phyloP scores from a whole-genome alignment of 2,113 vertebrate species.

The Trichechus manatus region DNA sequence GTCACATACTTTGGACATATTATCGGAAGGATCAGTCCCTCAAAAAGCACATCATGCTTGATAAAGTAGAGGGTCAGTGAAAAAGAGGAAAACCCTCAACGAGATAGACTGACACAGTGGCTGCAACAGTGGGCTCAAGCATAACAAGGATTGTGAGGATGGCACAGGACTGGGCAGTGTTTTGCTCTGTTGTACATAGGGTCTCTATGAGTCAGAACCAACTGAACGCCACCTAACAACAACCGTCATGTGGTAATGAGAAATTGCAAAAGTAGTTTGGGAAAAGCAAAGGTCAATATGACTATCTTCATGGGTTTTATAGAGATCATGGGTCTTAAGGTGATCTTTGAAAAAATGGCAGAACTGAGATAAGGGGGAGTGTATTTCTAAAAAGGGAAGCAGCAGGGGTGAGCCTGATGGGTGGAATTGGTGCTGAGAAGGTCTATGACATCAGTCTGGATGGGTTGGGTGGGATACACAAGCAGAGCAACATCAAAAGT shows the following conservation, averaged over 20 bases:
- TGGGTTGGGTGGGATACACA: not conserved
- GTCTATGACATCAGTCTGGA: not conserved
- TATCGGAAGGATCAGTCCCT: too few relatives aligned
- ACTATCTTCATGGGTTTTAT: constrained; percentile 3
- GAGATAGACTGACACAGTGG: too few relatives aligned
- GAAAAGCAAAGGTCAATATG: not conserved
- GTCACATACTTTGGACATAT: too few relatives aligned
- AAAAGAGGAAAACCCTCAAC: too few relatives aligned
- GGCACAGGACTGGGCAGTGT: too few relatives aligned
- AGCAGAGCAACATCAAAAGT: not conserved
- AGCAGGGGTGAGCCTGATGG: not conserved
- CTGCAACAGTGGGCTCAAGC: too few relatives aligned
- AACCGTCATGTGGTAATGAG: not conserved
- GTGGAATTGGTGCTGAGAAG: not conserved
- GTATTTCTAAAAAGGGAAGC: not conserved
- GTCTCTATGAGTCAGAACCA: too few relatives aligned
- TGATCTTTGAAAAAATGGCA: not conserved
- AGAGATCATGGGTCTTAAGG: not conserved
- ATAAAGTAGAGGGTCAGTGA: too few relatives aligned
- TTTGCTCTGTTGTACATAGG: too few relatives aligned
- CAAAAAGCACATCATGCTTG: too few relatives aligned
- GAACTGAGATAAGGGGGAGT: not conserved
- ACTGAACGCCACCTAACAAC: too few relatives aligned
- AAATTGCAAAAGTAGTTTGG: constrained; percentile 14
- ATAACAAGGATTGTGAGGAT: too few relatives aligned